Evolutionary conservation across 53 echinoderm and acorn worm species (phyloP), one percentile per base, ranked within the genome.

Genomic region (Arbacia lixula): DNA sequence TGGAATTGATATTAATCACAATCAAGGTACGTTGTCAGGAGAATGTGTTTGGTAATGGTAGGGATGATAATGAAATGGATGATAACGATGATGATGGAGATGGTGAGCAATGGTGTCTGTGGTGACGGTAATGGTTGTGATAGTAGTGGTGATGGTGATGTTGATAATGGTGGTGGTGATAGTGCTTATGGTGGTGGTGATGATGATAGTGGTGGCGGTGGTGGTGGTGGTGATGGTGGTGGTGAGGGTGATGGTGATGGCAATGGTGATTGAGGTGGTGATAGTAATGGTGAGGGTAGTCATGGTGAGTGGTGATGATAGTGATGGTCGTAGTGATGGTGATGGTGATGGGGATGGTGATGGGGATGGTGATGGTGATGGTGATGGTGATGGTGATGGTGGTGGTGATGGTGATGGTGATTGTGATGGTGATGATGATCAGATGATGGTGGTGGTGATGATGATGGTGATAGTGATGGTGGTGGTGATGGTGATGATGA

Each of bases 1-100:
- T 37, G 66, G 21, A 10, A 38, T 66, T n/a, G 66, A 66, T 38
- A 37, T 66, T 66, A 66, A 66, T 33, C 66, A 66, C 36, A 66
- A 66, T 66, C 66, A 66, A 36, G 66, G 66, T 66, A 66, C 36
- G 66, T 55, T 55, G 54, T 54, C 25, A 8, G 21, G 24, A 55
- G 21, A 22, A 22, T 8, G 25, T 55, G 25, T 0, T 6, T 22
- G 56, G 9, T 56, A 24, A 2, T 56, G 22, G 25, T 56, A 1
- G 6, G 6, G n/a, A 12, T 56, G 56, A n/a, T 56, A 56, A n/a
- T 26, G n/a, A n/a, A 56, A 56, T n/a, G 1, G 22, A 6, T 60
- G 20, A 32, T n/a, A 3, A 3, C 11, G 4, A 1, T 66, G 66
- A 0, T 66, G 14, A 30, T 37, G 0, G 9, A 22, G 38, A 11